phyloP scores from a whole-genome alignment of 2,888 invertebrate genomes.

The Masnerella sp. region DNA sequence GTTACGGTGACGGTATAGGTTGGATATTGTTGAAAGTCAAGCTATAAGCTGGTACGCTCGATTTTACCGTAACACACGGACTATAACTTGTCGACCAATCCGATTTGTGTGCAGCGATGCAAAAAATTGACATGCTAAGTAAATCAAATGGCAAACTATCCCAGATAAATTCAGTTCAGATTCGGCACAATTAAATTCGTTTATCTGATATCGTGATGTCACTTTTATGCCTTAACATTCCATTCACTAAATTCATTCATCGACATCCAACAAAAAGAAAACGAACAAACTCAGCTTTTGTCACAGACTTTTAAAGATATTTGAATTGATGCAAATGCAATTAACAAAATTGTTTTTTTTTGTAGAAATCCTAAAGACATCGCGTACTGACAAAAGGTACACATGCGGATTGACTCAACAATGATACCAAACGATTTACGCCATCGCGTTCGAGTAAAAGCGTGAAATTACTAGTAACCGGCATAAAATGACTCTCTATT shows the following conservation, averaged over 20 bases:
- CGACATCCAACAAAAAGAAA: too few species aligned
- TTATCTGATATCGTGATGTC: conserved; percentile 27
- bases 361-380: too few species aligned
- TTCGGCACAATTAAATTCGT: conserved; percentile 44
- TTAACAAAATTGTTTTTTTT: too few species aligned
- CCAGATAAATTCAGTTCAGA: conserved; percentile 35
- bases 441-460: conserved; percentile 70
- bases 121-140: conserved; percentile 67
- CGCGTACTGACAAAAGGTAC: too few species aligned
- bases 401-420: too few species aligned
- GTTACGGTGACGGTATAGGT: conserved; percentile 59
- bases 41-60: conserved; percentile 69
- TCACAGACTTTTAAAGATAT: too few species aligned
- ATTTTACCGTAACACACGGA: conserved; percentile 73
- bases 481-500: conserved; percentile 64
- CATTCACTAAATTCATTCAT: too few species aligned
- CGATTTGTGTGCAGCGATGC: conserved; percentile 66
- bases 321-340: not conserved
- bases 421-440: conserved; percentile 57
- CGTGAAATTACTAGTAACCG: conserved; percentile 71
- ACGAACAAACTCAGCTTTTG: too few species aligned
- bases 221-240: conserved; percentile 4
- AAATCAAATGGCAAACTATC: conserved; percentile 64
- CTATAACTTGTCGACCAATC: conserved; percentile 70
- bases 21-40: conserved; percentile 66